Conservation (phyloP, 2,113 vertebrate genomes). For the Leuciscus idus region DNA sequence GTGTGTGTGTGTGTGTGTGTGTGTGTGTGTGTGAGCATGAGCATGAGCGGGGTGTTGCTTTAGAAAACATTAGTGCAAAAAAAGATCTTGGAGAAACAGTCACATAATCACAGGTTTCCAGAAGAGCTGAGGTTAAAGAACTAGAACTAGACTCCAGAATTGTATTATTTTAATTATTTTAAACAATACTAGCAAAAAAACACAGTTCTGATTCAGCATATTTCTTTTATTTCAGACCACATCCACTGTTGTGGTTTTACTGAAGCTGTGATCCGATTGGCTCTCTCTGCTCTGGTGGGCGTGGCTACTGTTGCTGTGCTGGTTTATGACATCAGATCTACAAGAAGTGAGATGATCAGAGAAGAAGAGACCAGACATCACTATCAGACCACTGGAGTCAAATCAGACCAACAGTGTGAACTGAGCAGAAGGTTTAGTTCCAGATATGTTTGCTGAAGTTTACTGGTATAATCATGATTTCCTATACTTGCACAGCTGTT, state of each 20-base stretch:
- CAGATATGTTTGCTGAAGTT: background rate
- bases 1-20: too few relatives aligned
- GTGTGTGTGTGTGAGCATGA: too few relatives aligned
- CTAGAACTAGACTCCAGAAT: background rate
- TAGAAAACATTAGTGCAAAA: background rate
- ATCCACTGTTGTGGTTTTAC: background rate
- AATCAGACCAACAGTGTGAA: background rate
- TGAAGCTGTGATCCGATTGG: constrained; percentile 8
- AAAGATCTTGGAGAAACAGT: background rate
- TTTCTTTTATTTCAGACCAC: background rate
- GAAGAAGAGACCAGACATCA: background rate
- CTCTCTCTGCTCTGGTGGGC: background rate
- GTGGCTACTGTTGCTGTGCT: constrained; percentile 2
- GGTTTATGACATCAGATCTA: constrained; percentile 3
- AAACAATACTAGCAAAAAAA: background rate
- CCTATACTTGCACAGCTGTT: background rate
- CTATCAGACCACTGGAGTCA: background rate
- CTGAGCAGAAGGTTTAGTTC: background rate
- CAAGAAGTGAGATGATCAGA: background rate
- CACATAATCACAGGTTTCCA: background rate
- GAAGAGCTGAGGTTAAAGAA: background rate
- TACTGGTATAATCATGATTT: background rate
- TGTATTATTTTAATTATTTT: background rate
- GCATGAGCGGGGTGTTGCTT: too few relatives aligned
- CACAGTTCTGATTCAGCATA: background rate